Evolutionary conservation across 2,113 vertebrate species (phyloP).

Genomic region (Xiphophorus hellerii): DNA sequence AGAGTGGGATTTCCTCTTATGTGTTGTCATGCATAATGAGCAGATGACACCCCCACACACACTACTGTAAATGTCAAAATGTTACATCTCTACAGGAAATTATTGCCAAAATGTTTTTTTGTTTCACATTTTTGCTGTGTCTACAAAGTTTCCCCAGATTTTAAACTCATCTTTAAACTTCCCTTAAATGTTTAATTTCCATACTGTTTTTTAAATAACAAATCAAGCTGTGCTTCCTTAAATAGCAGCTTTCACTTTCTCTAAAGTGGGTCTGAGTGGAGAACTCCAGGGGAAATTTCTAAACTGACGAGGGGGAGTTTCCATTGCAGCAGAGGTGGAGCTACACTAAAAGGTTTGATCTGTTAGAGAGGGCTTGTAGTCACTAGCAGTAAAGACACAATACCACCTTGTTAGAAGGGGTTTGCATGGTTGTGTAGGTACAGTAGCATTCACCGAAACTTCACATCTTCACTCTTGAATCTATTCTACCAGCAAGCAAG

Average conservation of each 20-base stretch:
- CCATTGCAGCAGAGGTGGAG: constrained; percentile 57
- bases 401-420: constrained; percentile 1
- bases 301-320: constrained; percentile 61
- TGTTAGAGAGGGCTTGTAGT: constrained; percentile 30
- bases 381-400: background rate
- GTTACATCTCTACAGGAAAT: too few species aligned
- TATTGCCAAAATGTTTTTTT: background rate
- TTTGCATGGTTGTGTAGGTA: constrained; percentile 9
- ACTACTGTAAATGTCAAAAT: constrained; percentile 11
- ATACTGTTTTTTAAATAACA: background rate
- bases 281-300: constrained; percentile 61
- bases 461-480: constrained; percentile 14
- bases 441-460: background rate
- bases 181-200: background rate
- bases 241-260: constrained; percentile 66
- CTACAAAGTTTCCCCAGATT: background rate
- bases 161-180: background rate
- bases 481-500: constrained; percentile 15
- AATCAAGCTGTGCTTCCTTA: constrained; percentile 16
- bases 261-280: constrained; percentile 22
- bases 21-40: constrained; percentile 1
- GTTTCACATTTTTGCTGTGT: background rate
- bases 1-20: constrained; percentile 57
- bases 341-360: constrained; percentile 18
- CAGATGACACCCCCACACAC: background rate